Evolutionary conservation across 1,140 invertebrate species (phyloP).

Genomic region (Habropoda laboriosa): DNA sequence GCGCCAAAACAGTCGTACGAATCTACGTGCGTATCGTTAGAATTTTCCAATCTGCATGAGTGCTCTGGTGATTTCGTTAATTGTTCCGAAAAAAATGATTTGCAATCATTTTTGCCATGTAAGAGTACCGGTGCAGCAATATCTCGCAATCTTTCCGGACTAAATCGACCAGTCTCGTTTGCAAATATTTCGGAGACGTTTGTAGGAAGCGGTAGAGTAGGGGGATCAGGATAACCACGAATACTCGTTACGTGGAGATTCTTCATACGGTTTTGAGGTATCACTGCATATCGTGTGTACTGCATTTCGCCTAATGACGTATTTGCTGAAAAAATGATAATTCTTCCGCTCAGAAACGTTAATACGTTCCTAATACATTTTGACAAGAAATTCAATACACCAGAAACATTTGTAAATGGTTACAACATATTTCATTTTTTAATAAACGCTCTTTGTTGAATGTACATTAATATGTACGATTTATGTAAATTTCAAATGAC

Average conservation of each 20-base stretch:
- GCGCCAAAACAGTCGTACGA: conserved; percentile 87
- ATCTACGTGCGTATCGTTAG: conserved; percentile 83
- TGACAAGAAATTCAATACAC: not conserved
- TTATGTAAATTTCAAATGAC: not conserved
- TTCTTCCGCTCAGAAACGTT: not conserved
- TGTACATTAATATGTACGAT: no score
- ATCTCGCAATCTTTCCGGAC: conserved; percentile 84
- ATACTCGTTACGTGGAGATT: conserved; percentile 65
- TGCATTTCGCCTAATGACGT: conserved; percentile 30
- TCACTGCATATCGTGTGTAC: not conserved
- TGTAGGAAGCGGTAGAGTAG: conserved; percentile 75
- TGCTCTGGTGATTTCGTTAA: not conserved
- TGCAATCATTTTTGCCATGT: conserved; percentile 65
- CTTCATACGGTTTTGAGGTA: conserved; percentile 36
- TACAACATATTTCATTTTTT: no score
- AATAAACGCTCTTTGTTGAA: no score
- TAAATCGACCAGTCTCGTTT: conserved; percentile 84
- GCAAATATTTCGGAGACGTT: conserved; percentile 78
- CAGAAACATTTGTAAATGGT: not conserved
- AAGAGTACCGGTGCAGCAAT: conserved; percentile 83
- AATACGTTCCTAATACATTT: not conserved
- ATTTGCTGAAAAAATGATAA: conserved; percentile 27
- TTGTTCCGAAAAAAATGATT: not conserved
- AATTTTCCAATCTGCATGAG: not conserved
- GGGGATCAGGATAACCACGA: conserved; percentile 72